Evolutionary conservation across 2,113 vertebrate species (phyloP).

Genomic region (Gobio gobio): DNA sequence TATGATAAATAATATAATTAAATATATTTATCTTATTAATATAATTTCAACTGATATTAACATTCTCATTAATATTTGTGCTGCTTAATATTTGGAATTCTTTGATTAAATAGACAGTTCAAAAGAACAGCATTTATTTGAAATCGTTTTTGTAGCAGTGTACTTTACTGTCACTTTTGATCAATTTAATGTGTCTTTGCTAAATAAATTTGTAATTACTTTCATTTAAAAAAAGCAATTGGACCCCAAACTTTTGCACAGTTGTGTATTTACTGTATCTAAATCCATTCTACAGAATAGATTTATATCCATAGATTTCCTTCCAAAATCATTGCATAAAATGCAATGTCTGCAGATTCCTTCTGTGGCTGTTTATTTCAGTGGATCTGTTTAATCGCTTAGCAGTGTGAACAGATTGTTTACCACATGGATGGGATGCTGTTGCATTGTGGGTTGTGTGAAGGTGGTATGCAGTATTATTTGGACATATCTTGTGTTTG

Average conservation of each 20-base stretch:
- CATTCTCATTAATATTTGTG: too few relatives aligned
- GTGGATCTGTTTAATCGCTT: neutral
- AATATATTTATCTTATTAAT: too few relatives aligned
- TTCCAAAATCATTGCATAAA: neutral
- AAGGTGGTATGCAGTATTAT: slow-evolving; percentile 4
- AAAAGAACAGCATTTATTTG: neutral
- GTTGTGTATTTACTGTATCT: neutral
- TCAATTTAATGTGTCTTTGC: neutral
- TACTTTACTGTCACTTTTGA: too few relatives aligned
- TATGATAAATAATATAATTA: too few relatives aligned
- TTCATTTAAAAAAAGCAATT: too few relatives aligned
- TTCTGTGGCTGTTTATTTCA: neutral
- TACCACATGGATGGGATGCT: neutral
- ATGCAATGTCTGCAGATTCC: neutral
- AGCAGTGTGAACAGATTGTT: neutral
- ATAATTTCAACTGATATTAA: too few relatives aligned
- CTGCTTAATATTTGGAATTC: neutral
- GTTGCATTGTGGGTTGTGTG: slow-evolving; percentile 13
- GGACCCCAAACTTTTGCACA: neutral
- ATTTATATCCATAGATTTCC: neutral
- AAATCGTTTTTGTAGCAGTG: too few relatives aligned
- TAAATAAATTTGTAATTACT: neutral
- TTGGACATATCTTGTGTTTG: neutral
- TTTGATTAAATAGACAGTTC: neutral
- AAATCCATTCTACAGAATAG: neutral